phyloP scores from a whole-genome alignment of 2,888 invertebrate genomes.

The Ceraclea dissimilis region DNA sequence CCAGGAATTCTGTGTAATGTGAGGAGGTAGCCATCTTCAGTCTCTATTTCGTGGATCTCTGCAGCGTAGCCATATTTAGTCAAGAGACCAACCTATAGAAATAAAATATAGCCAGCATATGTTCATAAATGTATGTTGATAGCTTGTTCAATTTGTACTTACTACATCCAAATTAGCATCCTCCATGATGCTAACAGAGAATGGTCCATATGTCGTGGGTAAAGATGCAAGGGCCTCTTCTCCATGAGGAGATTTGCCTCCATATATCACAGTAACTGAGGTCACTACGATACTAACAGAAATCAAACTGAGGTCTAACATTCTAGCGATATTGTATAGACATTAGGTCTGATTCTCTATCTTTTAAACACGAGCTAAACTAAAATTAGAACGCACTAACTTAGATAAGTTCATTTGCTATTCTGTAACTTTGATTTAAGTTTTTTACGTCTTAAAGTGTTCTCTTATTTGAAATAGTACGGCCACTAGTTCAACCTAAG shows the following conservation, averaged over 20 bases:
- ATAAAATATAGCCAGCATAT: not conserved
- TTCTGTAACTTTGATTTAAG: too few relatives aligned
- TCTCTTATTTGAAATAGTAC: too few relatives aligned
- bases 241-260: not conserved
- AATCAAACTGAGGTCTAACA: too few relatives aligned
- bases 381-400: too few relatives aligned
- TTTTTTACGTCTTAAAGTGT: too few relatives aligned
- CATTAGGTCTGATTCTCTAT: too few relatives aligned
- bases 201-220: not conserved
- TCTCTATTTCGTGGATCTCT: slow-evolving; percentile 49
- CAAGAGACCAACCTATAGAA: slow-evolving; percentile 37
- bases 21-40: slow-evolving; percentile 62
- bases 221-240: not conserved
- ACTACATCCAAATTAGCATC: slow-evolving; percentile 1
- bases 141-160: not conserved
- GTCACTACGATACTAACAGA: too few relatives aligned
- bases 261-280: not conserved
- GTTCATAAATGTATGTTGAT: too few relatives aligned
- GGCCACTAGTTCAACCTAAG: too few relatives aligned
- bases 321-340: too few relatives aligned
- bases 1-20: slow-evolving; percentile 55
- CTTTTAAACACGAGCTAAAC: too few relatives aligned
- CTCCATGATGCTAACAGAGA: not conserved
- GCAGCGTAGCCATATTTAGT: slow-evolving; percentile 47
- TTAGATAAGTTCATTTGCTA: too few relatives aligned